A percentile compares a stretch with the other conserved stretches of the same genome.
Evolutionary conservation across 2,113 vertebrate species (phyloP).

Genomic region (Hippocampus zosterae): DNA sequence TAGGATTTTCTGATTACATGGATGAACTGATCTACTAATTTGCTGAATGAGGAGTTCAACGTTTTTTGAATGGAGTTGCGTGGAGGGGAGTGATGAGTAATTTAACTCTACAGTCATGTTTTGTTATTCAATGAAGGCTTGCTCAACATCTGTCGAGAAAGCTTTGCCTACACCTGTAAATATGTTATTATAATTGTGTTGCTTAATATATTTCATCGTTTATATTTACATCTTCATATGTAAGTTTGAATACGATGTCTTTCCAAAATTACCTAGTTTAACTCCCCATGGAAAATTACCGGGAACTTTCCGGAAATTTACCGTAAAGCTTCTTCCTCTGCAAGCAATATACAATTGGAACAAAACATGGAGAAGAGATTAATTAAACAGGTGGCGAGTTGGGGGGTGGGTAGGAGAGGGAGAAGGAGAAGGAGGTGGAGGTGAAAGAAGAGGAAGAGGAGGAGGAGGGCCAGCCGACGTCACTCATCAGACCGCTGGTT

Average conservation of each 20-base stretch:
- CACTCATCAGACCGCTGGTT: slow-evolving; percentile 52
- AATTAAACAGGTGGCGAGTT: slow-evolving; percentile 1
- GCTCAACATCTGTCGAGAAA: not conserved
- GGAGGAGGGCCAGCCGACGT: slow-evolving; percentile 63
- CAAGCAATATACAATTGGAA: not conserved
- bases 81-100: not conserved
- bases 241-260: not conserved
- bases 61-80: not conserved
- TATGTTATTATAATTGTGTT: not conserved
- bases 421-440: slow-evolving; percentile 6
- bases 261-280: not conserved
- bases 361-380: not conserved
- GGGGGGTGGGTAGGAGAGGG: not conserved
- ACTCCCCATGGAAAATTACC: not conserved
- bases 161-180: not conserved
- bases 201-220: not conserved
- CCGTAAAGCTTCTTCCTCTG: not conserved
- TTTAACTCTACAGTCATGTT: not conserved
- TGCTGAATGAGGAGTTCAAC: not conserved
- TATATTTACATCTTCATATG: not conserved
- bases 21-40: not conserved
- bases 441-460: slow-evolving; percentile 25
- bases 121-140: not conserved
- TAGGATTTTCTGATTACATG: not conserved
- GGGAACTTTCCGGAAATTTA: not conserved